A percentile compares a stretch with the other conserved stretches of the same genome.
Evolutionary conservation across 2,113 vertebrate genomes (phyloP).

Genomic region (Cyphotilapia sp.): DNA sequence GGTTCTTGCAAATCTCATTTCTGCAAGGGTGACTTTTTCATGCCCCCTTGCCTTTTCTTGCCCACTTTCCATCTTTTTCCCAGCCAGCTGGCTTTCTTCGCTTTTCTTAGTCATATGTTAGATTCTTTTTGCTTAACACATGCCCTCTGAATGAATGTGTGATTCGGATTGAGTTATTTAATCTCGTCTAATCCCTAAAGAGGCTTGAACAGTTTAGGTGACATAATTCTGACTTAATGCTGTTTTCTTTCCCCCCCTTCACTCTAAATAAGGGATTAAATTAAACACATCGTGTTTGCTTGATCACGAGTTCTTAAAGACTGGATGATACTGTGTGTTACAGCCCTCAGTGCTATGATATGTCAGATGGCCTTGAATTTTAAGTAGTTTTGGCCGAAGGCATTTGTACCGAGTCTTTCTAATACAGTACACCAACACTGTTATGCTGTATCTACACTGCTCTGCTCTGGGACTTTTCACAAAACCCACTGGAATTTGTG

Average conservation of each 20-base stretch:
- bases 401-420: not conserved
- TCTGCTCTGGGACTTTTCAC: not conserved
- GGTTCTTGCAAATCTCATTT: constrained; percentile 38
- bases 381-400: not conserved
- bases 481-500: not conserved
- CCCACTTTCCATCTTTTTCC: not conserved
- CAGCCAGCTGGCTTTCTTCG: constrained; percentile 8
- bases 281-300: not conserved
- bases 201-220: constrained; percentile 35
- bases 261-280: constrained; percentile 15
- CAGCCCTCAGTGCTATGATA: not conserved
- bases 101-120: not conserved
- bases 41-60: constrained; percentile 8
- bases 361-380: not conserved
- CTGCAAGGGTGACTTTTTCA: constrained; percentile 6
- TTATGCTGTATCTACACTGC: not conserved
- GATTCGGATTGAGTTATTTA: constrained; percentile 33
- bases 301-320: not conserved
- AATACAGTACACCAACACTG: not conserved
- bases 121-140: constrained; percentile 5
- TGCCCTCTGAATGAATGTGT: constrained; percentile 24
- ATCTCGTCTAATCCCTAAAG: constrained; percentile 49
- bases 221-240: constrained; percentile 21
- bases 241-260: not conserved
- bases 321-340: not conserved